Percentiles rank a stretch among this genome's conserved stretches.
Conservation (phyloP, 53 echinoderm and acorn worm genomes). For the Holothuria scabra region DNA sequence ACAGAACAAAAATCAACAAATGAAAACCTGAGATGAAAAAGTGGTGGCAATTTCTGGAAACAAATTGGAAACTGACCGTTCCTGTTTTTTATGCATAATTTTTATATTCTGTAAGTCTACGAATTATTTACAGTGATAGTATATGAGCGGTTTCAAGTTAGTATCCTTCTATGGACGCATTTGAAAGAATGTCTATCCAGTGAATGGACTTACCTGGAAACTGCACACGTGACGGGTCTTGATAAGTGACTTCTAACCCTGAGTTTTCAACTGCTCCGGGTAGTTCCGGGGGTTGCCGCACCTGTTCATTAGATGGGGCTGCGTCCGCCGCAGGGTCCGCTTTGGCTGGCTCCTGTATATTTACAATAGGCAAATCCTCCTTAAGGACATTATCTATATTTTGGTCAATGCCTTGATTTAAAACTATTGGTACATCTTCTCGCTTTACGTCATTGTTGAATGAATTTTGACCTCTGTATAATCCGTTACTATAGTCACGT, state of each 20-base stretch:
- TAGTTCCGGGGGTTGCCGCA: neutral
- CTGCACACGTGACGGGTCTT: constrained; percentile 25
- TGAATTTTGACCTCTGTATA: neutral
- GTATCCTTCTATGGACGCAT: too few species aligned
- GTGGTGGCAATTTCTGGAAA: too few species aligned
- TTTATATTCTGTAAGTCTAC: too few species aligned
- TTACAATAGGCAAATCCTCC: neutral
- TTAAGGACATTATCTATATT: neutral
- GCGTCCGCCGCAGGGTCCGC: neutral
- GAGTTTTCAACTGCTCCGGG: neutral
- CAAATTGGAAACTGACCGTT: too few species aligned
- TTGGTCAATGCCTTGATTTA: neutral
- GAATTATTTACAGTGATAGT: too few species aligned
- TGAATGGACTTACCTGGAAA: constrained; percentile 21
- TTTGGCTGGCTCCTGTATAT: neutral
- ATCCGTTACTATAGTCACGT: neutral
- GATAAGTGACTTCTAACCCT: constrained; percentile 1
- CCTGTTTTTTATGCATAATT: too few species aligned
- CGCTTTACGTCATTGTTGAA: neutral
- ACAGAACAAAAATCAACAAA: too few species aligned
- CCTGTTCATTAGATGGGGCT: neutral
- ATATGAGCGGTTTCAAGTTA: too few species aligned
- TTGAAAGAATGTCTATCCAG: too few species aligned
- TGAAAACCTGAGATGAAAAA: too few species aligned
- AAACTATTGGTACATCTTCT: neutral